Conservation (phyloP, 2,797 vertebrate genomes). For the Choloepus didactylus region DNA sequence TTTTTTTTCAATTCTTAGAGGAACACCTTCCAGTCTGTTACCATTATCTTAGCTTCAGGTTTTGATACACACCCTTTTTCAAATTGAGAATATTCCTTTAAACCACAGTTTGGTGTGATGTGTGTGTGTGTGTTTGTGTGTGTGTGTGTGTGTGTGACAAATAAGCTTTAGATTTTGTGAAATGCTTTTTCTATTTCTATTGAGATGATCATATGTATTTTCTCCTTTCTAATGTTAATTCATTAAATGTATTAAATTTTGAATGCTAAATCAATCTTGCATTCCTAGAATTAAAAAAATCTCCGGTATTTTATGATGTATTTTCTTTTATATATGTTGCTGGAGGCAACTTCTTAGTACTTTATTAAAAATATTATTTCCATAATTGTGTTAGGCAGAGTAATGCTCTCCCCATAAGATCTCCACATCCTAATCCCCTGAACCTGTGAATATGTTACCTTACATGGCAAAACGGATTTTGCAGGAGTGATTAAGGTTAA, state of each 20-base stretch:
- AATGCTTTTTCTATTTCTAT: not conserved
- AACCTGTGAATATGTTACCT: not conserved
- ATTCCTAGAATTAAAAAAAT: not conserved
- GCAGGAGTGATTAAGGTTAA: not conserved
- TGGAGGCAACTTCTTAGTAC: not conserved
- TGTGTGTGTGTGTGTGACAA: not conserved
- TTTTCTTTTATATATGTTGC: not conserved
- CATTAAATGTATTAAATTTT: not conserved
- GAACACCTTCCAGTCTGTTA: not conserved
- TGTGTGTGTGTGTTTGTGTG: not conserved
- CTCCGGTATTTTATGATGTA: not conserved
- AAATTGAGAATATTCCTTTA: not conserved
- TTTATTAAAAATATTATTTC: not conserved
- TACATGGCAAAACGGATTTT: not conserved
- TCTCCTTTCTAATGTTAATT: not conserved
- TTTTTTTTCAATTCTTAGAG: not conserved
- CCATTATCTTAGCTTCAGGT: not conserved
- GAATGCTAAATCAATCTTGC: not conserved
- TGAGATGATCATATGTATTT: not conserved
- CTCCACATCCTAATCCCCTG: not conserved
- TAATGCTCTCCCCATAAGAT: not conserved
- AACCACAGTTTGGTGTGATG: not conserved
- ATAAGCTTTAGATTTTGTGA: not conserved
- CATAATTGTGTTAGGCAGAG: not conserved
- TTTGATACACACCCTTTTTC: not conserved